A percentile compares a stretch with the other conserved stretches of the same genome.
phyloP scores from a whole-genome alignment of 2,797 vertebrate species.

The Chrysocyon brachyurus region DNA sequence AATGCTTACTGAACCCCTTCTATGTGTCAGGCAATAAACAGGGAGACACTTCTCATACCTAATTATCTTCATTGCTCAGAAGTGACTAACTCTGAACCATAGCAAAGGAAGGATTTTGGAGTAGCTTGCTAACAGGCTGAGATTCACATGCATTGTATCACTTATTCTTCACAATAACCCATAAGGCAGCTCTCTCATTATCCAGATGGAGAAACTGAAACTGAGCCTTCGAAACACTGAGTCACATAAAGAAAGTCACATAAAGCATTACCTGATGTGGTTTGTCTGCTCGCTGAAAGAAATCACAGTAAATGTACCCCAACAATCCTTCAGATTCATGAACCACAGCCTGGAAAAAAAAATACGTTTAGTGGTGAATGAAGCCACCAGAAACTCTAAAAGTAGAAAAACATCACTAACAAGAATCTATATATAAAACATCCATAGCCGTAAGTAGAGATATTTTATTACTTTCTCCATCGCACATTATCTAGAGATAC shows the following conservation, averaged over 20 bases:
- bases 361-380: background rate
- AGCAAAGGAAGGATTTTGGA: background rate
- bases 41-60: background rate
- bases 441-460: fast-evolving
- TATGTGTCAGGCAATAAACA: fast-evolving
- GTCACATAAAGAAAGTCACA: background rate
- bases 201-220: background rate
- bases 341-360: slow-evolving; percentile 93
- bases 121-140: background rate
- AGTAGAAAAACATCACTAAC: background rate
- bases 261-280: slow-evolving; percentile 95
- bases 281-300: slow-evolving; percentile 95
- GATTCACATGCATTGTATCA: background rate
- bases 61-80: background rate
- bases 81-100: background rate
- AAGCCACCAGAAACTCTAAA: background rate
- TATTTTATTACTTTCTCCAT: background rate
- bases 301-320: slow-evolving; percentile 99
- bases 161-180: background rate
- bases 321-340: slow-evolving; percentile 97
- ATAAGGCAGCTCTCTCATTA: background rate
- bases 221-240: background rate
- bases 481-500: background rate
- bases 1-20: fast-evolving
- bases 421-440: background rate